Conservation (phyloP, 1,140 invertebrate genomes). For the Saxidomus purpurata region DNA sequence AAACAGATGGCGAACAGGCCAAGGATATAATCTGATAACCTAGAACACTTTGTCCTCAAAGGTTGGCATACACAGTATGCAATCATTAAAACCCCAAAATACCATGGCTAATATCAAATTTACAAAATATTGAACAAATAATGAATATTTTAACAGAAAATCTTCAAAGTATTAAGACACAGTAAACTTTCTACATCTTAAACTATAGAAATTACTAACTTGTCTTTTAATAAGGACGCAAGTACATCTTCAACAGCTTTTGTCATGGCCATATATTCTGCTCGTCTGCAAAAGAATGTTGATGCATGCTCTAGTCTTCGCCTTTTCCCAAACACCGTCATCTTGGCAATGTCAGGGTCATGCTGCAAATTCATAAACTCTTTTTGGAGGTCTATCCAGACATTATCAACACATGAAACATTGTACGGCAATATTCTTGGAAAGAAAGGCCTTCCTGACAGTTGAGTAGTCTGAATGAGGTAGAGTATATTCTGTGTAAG, state of each 20-base stretch:
- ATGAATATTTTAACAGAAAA: neutral
- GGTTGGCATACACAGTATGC: neutral
- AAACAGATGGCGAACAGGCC: no score
- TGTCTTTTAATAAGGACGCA: neutral
- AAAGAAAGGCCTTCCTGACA: constrained; percentile 45
- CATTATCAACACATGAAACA: constrained; percentile 9
- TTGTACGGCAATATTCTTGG: constrained; percentile 52
- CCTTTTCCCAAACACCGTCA: neutral
- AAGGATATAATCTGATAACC: no score
- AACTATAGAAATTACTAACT: constrained; percentile 22
- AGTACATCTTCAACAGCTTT: constrained; percentile 48
- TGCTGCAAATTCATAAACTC: neutral
- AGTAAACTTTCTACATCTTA: no score
- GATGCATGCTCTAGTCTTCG: neutral
- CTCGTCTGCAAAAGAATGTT: neutral
- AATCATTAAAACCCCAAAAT: no score
- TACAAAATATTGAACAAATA: no score
- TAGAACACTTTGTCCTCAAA: no score
- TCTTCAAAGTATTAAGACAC: neutral
- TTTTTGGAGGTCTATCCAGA: constrained; percentile 43
- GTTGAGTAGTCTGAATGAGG: constrained; percentile 22
- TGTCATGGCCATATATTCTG: constrained; percentile 34
- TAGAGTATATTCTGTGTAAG: constrained; percentile 8
- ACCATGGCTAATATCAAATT: no score
- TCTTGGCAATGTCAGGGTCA: neutral